phyloP scores from a whole-genome alignment of 2,888 invertebrate genomes.

The Apotomis turbidana region DNA sequence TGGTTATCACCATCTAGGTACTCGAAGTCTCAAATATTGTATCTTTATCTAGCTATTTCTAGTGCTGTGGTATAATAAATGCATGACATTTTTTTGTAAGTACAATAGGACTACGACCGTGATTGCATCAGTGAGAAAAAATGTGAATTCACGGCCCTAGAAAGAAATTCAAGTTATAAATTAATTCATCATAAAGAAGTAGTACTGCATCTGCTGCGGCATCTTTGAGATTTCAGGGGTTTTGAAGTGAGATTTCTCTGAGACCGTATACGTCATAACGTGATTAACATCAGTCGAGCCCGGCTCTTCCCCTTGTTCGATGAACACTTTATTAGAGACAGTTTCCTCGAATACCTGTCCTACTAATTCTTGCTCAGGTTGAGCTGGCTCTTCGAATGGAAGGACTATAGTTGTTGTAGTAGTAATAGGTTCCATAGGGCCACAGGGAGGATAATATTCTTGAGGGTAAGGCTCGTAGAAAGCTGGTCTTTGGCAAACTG shows the following conservation, averaged over 20 bases:
- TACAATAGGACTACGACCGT: no score
- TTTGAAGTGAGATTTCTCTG: slow-evolving; percentile 73
- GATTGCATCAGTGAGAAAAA: no score
- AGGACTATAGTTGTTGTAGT: slow-evolving; percentile 55
- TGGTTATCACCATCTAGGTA: no score
- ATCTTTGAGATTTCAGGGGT: slow-evolving; percentile 68
- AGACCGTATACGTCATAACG: slow-evolving; percentile 72
- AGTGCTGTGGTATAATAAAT: no score
- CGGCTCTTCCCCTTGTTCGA: slow-evolving; percentile 69
- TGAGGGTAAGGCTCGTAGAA: slow-evolving; percentile 68
- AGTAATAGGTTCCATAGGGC: slow-evolving; percentile 60
- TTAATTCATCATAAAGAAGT: slow-evolving; percentile 66
- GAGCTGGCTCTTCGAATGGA: slow-evolving; percentile 56
- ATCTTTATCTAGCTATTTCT: no score
- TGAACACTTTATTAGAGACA: slow-evolving; percentile 67
- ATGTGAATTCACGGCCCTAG: no score
- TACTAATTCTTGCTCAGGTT: slow-evolving; percentile 68
- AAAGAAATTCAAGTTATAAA: not conserved
- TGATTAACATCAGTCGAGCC: slow-evolving; percentile 73
- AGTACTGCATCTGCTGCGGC: slow-evolving; percentile 77
- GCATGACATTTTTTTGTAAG: no score
- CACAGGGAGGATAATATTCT: slow-evolving; percentile 58
- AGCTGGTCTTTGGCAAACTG: slow-evolving; percentile 63
- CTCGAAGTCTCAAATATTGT: no score
- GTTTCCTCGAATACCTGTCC: slow-evolving; percentile 76